These are phyloP conservation scores for Mycetomoellerius zeteki DNA, from an alignment of 1,140 invertebrate species.

Conservation along the genomic window DNA sequence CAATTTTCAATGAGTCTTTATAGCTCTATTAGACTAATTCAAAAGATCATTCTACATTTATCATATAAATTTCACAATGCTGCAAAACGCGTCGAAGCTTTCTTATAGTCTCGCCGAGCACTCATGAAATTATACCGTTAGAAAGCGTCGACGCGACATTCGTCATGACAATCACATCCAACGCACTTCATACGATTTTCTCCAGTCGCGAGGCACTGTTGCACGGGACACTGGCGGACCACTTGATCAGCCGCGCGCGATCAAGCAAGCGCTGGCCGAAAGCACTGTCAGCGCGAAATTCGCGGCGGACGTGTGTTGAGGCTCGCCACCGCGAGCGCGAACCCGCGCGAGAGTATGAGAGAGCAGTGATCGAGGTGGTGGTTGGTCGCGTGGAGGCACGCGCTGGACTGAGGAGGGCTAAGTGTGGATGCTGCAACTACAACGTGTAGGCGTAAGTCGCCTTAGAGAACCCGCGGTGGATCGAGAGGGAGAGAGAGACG, in stretches of 20 bases:
- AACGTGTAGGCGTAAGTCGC: slow-evolving; percentile 86
- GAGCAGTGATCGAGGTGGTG: slow-evolving; percentile 85
- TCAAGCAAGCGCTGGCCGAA: slow-evolving; percentile 55
- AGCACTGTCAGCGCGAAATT: slow-evolving; percentile 67
- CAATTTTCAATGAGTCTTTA: background rate
- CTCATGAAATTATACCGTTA: slow-evolving; percentile 40
- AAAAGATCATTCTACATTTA: background rate
- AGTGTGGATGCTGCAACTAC: slow-evolving; percentile 86
- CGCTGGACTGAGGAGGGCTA: slow-evolving; percentile 86
- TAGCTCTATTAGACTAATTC: background rate
- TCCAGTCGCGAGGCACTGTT: background rate
- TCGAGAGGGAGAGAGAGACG: slow-evolving; percentile 65
- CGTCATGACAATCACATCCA: slow-evolving; percentile 1
- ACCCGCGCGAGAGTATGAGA: slow-evolving; percentile 77
- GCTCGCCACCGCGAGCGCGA: slow-evolving; percentile 43
- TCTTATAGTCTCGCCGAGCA: slow-evolving; percentile 10
- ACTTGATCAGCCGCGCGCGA: slow-evolving; percentile 24
- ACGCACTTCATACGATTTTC: slow-evolving; percentile 31
- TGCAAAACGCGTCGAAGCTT: background rate
- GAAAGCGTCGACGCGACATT: slow-evolving; percentile 19
- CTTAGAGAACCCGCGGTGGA: slow-evolving; percentile 78
- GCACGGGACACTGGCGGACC: slow-evolving; percentile 11
- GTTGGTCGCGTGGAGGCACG: slow-evolving; percentile 87
- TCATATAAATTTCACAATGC: background rate
- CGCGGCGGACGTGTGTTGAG: slow-evolving; percentile 46